Conservation (phyloP, 1,140 invertebrate species). For the Lordiphosa mommai region DNA sequence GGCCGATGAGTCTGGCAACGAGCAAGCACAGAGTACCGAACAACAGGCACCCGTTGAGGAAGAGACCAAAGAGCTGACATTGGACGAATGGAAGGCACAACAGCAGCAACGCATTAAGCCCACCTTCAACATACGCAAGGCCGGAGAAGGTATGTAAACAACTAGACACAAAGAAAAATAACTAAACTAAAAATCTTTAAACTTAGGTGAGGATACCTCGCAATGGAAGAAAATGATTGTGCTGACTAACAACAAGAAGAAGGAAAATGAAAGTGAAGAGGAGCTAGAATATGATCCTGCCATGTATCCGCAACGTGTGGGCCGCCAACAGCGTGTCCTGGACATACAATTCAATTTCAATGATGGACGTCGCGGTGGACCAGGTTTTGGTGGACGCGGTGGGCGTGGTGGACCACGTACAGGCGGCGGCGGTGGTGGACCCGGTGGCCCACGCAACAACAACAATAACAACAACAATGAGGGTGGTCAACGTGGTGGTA, state of each 20-base stretch:
- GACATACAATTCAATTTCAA: constrained; percentile 95
- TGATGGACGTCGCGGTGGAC: constrained; percentile 87
- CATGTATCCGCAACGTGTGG: constrained; percentile 92
- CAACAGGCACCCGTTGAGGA: constrained; percentile 83
- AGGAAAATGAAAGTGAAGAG: constrained; percentile 83
- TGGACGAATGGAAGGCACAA: constrained; percentile 94
- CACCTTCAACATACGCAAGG: constrained; percentile 93
- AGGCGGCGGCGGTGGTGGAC: constrained; percentile 82
- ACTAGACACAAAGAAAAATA: neutral
- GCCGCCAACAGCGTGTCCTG: constrained; percentile 91
- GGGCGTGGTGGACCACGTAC: constrained; percentile 84
- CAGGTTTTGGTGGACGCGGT: constrained; percentile 83
- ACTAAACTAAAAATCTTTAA: neutral
- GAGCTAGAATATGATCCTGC: constrained; percentile 87
- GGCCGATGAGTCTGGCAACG: constrained; percentile 79
- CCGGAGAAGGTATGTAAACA: constrained; percentile 86
- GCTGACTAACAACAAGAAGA: constrained; percentile 73
- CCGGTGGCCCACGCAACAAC: constrained; percentile 47
- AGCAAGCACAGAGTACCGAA: constrained; percentile 80
- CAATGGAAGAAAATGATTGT: constrained; percentile 95
- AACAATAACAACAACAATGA: constrained; percentile 33
- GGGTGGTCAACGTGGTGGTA: constrained; percentile 5
- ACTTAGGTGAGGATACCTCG: constrained; percentile 87
- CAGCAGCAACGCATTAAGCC: constrained; percentile 88
- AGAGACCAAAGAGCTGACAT: constrained; percentile 89